These are phyloP conservation scores for Montipora capitata DNA, from an alignment of 92 coral and sea anemone genomes.

Conservation along the genomic window DNA sequence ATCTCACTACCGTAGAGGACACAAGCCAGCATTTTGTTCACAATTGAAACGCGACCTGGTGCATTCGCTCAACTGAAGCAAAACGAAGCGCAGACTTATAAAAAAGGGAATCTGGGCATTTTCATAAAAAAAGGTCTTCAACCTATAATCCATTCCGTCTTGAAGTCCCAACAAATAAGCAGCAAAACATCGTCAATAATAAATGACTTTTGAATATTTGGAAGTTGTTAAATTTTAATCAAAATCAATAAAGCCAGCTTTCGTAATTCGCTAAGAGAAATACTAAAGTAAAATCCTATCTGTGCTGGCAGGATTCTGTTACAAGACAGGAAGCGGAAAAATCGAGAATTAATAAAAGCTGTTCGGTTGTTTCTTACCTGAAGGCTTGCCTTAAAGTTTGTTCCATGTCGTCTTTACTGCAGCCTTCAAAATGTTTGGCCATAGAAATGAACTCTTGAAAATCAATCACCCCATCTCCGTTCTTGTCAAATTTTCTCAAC, in stretches of 20 bases:
- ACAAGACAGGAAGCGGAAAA: neutral
- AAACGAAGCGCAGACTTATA: neutral
- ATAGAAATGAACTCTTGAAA: constrained; percentile 88
- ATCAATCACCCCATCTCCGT: constrained; percentile 89
- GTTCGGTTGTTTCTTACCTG: constrained; percentile 64
- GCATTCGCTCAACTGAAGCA: constrained; percentile 9
- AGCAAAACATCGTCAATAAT: neutral
- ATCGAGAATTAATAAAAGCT: neutral
- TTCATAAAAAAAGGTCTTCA: too few species aligned
- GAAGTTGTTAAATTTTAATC: too few species aligned
- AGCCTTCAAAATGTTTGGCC: constrained; percentile 84
- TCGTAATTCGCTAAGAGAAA: neutral
- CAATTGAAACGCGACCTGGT: neutral
- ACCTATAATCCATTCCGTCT: too few species aligned
- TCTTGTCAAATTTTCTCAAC: constrained; percentile 77
- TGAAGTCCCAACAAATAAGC: too few species aligned
- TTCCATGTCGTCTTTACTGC: constrained; percentile 79
- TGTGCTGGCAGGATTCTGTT: neutral
- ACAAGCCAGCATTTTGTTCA: neutral
- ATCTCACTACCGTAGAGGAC: neutral
- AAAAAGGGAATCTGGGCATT: too few species aligned
- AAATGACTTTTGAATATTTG: neutral
- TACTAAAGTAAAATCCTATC: neutral
- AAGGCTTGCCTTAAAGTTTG: constrained; percentile 88
- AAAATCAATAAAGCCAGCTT: neutral